Base-by-base conservation (phyloP, 2,797 vertebrate species). In the Thamnophis elegans region DNA sequence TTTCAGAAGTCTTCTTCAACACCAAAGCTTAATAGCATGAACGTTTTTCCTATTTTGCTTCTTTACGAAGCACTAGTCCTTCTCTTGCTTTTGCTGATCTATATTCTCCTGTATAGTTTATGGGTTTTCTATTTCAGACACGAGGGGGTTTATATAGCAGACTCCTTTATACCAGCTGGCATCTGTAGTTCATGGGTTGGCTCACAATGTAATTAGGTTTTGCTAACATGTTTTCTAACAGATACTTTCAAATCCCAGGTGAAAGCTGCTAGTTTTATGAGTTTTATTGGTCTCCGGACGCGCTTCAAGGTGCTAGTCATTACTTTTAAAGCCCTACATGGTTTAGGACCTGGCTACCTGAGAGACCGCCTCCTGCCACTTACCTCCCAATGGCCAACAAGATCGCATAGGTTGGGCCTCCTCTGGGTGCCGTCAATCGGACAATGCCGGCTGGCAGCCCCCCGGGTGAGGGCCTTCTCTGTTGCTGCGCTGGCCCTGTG, bases 81-180 rank as follows among this genome's bases (percentile, higher is more conserved):
- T 10, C 60, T 4, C 62, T 92, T 91, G 47, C 47, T 95, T 94
- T 1, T 56, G 20, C 2, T 13, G 55, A 90, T 87, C 14, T 68
- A 53, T 26, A 7, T 42, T 7, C 25, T 90, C 42, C 51, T 90
- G 51, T 89, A 86, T 26, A 5, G 25, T 73, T 87, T 0, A 0
- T 18, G 9, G 85, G 26, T 28, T 94, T 54, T 89, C 25, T 68
- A 89, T 88, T 87, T 2, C 4, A 78, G 58, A 93, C 78, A 28
- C 78, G 0, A 1, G 91, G 54, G 18, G 89, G 54, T 8, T 56
- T 59, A 91, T 68, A 25, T 89, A 87, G 28, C 25, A 88, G 82
- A 42, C 90, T 94, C 92, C 87, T 26, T 51, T 82, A 54, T 92
- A 93, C 94, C 0, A 4, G 68, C 59, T 60, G 36, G 62, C 47